Percentiles rank a stretch among this genome's conserved stretches.
These are phyloP conservation scores for Watersipora subatra DNA, from an alignment of 1,140 invertebrate species.

Conservation along the genomic window DNA sequence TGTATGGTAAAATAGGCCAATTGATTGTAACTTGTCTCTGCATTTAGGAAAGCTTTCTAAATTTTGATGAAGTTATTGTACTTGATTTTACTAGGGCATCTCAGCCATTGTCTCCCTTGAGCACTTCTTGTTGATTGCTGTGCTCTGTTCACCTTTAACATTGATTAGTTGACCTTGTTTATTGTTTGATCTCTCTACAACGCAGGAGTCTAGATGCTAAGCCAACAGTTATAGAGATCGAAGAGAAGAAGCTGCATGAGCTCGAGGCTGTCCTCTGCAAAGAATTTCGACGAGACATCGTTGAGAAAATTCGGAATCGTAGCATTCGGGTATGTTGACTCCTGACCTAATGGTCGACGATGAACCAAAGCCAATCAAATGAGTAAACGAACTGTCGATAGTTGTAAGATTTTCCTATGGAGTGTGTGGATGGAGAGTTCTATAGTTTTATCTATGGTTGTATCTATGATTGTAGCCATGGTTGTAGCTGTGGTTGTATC, in stretches of 20 bases:
- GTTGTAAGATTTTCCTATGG: neutral
- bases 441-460: neutral
- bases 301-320: constrained; percentile 69
- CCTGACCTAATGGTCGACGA: neutral
- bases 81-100: too few species aligned
- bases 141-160: too few species aligned
- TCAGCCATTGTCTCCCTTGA: too few species aligned
- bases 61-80: too few species aligned
- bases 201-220: constrained; percentile 63
- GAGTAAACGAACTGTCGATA: neutral
- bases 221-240: constrained; percentile 76
- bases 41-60: too few species aligned
- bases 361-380: neutral
- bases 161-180: too few species aligned
- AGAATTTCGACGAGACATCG: constrained; percentile 61
- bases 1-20: too few species aligned
- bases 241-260: constrained; percentile 75
- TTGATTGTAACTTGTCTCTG: too few species aligned
- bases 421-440: constrained; percentile 1
- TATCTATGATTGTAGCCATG: neutral
- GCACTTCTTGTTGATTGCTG: too few species aligned
- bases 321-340: constrained; percentile 50
- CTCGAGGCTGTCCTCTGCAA: constrained; percentile 81
- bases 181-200: too few species aligned
- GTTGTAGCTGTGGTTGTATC: neutral